Conservation (phyloP, 2,113 vertebrate species). For the Podocnemis expansa region DNA sequence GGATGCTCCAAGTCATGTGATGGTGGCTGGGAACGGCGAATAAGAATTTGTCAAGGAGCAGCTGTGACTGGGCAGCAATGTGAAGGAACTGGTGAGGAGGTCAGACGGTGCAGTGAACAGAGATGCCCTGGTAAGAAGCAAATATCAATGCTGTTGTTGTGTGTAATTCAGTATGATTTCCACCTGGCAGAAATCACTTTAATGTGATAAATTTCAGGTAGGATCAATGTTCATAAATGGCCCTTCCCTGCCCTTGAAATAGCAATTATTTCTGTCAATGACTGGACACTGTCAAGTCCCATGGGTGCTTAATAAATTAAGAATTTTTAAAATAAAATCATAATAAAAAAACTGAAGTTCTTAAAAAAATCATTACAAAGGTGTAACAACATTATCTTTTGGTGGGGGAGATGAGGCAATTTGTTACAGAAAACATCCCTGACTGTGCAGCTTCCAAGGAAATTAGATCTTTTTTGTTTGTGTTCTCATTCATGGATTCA, state of each 20-base stretch:
- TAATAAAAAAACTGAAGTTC: not conserved
- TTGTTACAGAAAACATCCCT: not conserved
- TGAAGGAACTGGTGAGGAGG: conserved; percentile 91
- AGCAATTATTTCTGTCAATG: not conserved
- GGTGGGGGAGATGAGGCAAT: not conserved
- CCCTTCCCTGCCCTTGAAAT: not conserved
- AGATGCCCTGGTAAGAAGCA: conserved; percentile 91
- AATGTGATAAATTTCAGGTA: not conserved
- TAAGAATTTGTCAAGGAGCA: conserved; percentile 91
- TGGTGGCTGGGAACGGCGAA: conserved; percentile 93
- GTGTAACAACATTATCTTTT: not conserved
- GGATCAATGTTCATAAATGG: not conserved
- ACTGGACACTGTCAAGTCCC: not conserved
- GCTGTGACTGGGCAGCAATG: conserved; percentile 91
- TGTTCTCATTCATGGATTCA: not conserved
- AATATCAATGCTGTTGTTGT: not conserved
- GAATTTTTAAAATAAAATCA: not conserved
- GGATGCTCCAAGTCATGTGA: conserved; percentile 98
- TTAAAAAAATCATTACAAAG: not conserved
- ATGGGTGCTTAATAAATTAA: not conserved
- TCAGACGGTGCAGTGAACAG: conserved; percentile 94
- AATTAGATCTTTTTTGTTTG: not conserved
- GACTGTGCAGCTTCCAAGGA: not conserved
- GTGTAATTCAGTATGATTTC: not conserved
- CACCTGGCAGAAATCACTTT: not conserved